A percentile compares a stretch with the other conserved stretches of the same genome.
These are phyloP conservation scores for Zootoca vivipara DNA, from an alignment of 2,113 vertebrate genomes.

Conservation along the genomic window DNA sequence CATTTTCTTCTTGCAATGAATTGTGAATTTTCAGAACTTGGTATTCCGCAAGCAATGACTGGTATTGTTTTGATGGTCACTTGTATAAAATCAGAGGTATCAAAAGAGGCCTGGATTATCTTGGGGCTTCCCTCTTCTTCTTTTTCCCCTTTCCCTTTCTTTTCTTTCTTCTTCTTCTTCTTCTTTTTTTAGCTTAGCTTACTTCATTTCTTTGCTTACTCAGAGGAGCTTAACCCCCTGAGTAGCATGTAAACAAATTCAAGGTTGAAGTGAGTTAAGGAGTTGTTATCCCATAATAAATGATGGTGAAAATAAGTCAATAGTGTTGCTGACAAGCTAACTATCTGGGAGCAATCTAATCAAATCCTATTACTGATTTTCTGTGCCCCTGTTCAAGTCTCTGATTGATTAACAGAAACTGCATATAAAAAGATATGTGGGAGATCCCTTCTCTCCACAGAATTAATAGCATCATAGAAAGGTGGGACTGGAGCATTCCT, in stretches of 20 bases:
- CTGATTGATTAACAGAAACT: slow-evolving; percentile 45
- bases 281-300: slow-evolving; percentile 44
- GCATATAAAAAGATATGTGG: slow-evolving; percentile 36
- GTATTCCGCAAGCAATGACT: not conserved
- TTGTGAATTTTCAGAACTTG: not conserved
- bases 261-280: slow-evolving; percentile 34
- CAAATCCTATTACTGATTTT: slow-evolving; percentile 45
- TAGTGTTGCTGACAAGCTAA: slow-evolving; percentile 43
- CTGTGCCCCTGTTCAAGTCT: slow-evolving; percentile 35
- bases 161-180: no score
- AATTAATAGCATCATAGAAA: slow-evolving; percentile 23
- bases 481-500: not conserved
- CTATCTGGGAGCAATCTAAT: slow-evolving; percentile 44
- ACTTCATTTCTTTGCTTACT: slow-evolving; percentile 7
- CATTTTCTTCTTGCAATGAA: not conserved
- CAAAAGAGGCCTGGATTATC: not conserved
- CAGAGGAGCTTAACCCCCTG: not conserved
- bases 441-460: slow-evolving; percentile 13
- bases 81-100: not conserved
- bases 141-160: no score
- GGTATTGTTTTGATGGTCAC: not conserved
- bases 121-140: no score
- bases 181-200: not conserved
- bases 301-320: slow-evolving; percentile 44
- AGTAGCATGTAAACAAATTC: slow-evolving; percentile 33